phyloP scores from a whole-genome alignment of 2,888 invertebrate species.

The Rotaria magnacalcarata region DNA sequence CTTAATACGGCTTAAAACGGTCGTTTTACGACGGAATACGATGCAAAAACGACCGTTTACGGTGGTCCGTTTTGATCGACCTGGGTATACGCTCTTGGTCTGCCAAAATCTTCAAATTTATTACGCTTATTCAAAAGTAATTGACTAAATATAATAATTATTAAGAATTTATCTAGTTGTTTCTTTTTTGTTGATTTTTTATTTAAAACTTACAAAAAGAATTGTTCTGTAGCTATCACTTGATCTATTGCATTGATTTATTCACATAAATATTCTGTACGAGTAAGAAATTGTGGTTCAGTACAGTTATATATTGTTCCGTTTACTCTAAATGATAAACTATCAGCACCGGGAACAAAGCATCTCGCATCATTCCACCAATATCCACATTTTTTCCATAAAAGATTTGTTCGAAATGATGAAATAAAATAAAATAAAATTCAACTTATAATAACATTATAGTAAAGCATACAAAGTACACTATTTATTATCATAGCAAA shows the following conservation, averaged over 20 bases:
- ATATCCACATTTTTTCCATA: neutral
- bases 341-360: neutral
- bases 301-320: neutral
- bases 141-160: neutral
- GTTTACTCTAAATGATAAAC: neutral
- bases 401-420: conserved; percentile 19
- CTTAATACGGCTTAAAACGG: too few relatives aligned
- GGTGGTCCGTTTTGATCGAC: too few relatives aligned
- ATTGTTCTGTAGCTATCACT: neutral
- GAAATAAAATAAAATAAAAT: neutral
- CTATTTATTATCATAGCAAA: conserved; percentile 9
- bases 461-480: neutral
- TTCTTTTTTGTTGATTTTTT: neutral
- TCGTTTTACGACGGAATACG: too few relatives aligned
- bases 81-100: neutral
- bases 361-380: neutral
- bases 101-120: conserved; percentile 9
- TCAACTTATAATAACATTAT: conserved; percentile 27
- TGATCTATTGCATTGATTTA: neutral
- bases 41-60: too few relatives aligned
- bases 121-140: neutral
- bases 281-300: neutral
- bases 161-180: neutral
- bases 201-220: neutral
- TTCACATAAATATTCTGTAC: neutral